Conservation (phyloP, 2,113 vertebrate species). For the Electrona antarctica region DNA sequence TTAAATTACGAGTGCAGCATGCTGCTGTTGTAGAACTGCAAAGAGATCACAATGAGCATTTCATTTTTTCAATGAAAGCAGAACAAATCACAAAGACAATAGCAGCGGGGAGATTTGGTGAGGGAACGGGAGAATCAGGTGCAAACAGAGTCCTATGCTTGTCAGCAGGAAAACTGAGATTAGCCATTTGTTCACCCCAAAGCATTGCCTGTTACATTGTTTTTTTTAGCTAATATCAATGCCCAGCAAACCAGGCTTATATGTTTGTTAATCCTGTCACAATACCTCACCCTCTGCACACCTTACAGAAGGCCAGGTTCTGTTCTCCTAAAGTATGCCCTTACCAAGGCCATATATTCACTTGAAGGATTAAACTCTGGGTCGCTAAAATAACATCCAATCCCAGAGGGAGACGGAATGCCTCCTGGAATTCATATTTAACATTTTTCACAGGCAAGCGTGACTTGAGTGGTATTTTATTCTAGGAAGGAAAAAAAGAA, state of each 20-base stretch:
- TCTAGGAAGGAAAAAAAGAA: too few species aligned
- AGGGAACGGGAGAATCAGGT: constrained; percentile 40
- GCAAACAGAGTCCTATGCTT: constrained; percentile 34
- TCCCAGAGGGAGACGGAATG: neutral
- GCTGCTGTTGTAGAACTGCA: constrained; percentile 36
- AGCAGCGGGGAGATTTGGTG: constrained; percentile 33
- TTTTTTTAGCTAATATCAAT: constrained; percentile 23
- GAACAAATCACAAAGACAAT: constrained; percentile 55
- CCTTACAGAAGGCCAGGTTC: neutral
- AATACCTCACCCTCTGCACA: constrained; percentile 8
- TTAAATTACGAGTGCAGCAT: constrained; percentile 56
- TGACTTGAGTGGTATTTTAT: too few species aligned
- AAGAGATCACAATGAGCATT: constrained; percentile 43
- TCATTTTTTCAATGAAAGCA: constrained; percentile 48
- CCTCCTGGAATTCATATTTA: neutral
- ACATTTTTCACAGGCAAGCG: neutral
- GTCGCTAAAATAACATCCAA: neutral
- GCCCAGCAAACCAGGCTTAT: constrained; percentile 22
- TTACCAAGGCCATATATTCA: neutral
- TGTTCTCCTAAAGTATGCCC: too few species aligned
- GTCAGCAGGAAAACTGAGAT: constrained; percentile 51
- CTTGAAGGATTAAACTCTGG: constrained; percentile 4
- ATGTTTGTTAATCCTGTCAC: constrained; percentile 9
- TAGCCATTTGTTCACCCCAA: constrained; percentile 38
- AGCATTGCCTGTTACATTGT: neutral